Base-by-base conservation (phyloP, 2,888 invertebrate species). In the Embidobia sp. region DNA sequence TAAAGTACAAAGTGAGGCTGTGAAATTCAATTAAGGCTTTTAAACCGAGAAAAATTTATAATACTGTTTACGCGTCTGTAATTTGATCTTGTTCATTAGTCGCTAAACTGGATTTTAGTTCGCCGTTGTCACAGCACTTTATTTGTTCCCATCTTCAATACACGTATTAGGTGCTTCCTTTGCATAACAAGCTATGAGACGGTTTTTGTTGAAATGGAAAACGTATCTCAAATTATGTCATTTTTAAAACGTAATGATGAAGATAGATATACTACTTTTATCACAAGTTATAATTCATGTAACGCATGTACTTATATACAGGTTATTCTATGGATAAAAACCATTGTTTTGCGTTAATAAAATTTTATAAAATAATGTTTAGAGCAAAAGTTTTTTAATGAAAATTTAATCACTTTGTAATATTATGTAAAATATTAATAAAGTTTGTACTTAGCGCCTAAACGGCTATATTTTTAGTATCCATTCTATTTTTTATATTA, bases 11-110 rank as follows among this genome's bases (percentile, higher is more conserved):
- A 22, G 48, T 46, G 40, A 29, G 31, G 46, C 18, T 29, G 33
- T 3, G 59, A 64, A 76, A 83, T 86, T 84, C 78, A 84, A 85
- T 86, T 85, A 48, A 22, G 19, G 42, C 83, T 63, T 59, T 72
- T 48, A 26, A 67, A 73, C 59, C 57, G 63, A 69, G 82, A 85
- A 83, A 85, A 83, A 85, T 86, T 86, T 86, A 86, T 83, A 83
- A 82, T 76, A 81, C 80, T 87, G 85, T 86, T 86, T 87, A 85
- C 85, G 82, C 77, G 64, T 78, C 76, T 69, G 72, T 75, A 79
- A 80, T 75, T 79, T 73, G 67, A 66, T 67, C 51, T 61, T 64
- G 53, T 61, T 76, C 78, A 79, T 81, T 85, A 81, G 82, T 80
- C 69, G 73, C 79, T 33, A 48, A 46, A 66, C 57, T 59, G 40